Conservation (phyloP, 2,797 vertebrate species). For the Microchirus variegatus region DNA sequence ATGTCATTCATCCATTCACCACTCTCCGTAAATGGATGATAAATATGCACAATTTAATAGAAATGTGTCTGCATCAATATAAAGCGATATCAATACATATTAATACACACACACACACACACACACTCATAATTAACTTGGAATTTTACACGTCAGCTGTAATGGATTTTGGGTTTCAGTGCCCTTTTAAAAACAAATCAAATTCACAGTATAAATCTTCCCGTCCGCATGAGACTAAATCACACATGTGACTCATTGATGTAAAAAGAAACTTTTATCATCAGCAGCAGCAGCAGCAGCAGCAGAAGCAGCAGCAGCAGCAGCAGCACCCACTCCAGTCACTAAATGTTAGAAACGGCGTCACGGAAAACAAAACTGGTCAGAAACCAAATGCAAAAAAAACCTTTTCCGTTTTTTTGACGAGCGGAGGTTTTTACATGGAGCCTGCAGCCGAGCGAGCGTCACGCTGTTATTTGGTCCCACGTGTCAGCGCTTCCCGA, state of each 20-base stretch:
- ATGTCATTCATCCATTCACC: slow-evolving; percentile 35
- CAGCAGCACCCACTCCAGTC: slow-evolving; percentile 10
- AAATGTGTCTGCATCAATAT: slow-evolving; percentile 58
- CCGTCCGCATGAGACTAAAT: slow-evolving; percentile 30
- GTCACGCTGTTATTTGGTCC: slow-evolving; percentile 54
- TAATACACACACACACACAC: slow-evolving; percentile 41
- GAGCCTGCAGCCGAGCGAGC: slow-evolving; percentile 29
- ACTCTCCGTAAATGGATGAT: slow-evolving; percentile 24
- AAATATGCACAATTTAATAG: slow-evolving; percentile 58
- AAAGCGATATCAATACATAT: slow-evolving; percentile 56
- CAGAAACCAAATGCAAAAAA: slow-evolving; percentile 1
- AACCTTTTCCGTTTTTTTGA: no score
- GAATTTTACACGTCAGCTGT: slow-evolving; percentile 38
- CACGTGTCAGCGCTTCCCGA: slow-evolving; percentile 38
- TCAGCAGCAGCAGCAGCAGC: no score
- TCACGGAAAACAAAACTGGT: background rate
- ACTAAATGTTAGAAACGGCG: slow-evolving; percentile 11
- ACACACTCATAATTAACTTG: slow-evolving; percentile 26
- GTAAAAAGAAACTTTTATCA: background rate
- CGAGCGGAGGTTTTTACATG: no score
- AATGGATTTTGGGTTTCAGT: slow-evolving; percentile 24
- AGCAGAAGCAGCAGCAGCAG: no score
- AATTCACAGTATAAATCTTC: slow-evolving; percentile 63
- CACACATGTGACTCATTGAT: slow-evolving; percentile 21
- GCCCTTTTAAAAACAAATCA: slow-evolving; percentile 35